Base-by-base conservation (phyloP, 1,140 invertebrate species). In the Mesaphorura yosii region DNA sequence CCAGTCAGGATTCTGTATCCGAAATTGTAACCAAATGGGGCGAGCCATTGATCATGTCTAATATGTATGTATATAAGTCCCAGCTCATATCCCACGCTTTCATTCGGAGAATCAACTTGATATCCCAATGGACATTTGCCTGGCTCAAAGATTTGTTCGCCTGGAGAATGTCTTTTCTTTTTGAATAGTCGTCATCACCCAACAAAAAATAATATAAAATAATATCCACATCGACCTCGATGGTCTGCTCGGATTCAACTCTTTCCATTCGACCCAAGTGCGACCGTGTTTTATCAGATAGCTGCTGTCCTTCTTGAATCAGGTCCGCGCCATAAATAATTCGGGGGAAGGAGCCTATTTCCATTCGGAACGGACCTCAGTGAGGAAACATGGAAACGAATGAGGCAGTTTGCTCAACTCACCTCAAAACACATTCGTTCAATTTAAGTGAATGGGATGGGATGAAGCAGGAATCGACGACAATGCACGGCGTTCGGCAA, bases 21-120 rank as follows among this genome's bases (percentile, higher is more conserved):
- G 51, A 62, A 57, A 56, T n/a, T n/a, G 34, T 54, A 57, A 61
- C 55, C 55, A 58, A 59, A 59, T 63, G 61, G 61, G 57, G 45
- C 52, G 55, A 54, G 50, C 57, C 61, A 63, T 63, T 63, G 61
- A 63, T 63, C 61, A 63, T 63, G 40, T 47, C 48, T 62, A 40
- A 44, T 59, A 40, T 53, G 49, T 47, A 56, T n/a, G n/a, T n/a
- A n/a, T n/a, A 58, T 61, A 53, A 57, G 53, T 37, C 48, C 51
- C 31, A 34, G 41, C 23, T 28, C 47, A 53, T 56, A 53, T 62
- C 60, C n/a, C n/a, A n/a, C n/a, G n/a, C n/a, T n/a, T n/a, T n/a
- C n/a, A n/a, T n/a, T n/a, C n/a, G n/a, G n/a, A n/a, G n/a, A n/a
- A n/a, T n/a, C n/a, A n/a, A n/a, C n/a, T n/a, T n/a, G n/a, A n/a